These are phyloP conservation scores for Sebastes baramenuke DNA, from an alignment of 2,797 vertebrate genomes.

Conservation along the genomic window DNA sequence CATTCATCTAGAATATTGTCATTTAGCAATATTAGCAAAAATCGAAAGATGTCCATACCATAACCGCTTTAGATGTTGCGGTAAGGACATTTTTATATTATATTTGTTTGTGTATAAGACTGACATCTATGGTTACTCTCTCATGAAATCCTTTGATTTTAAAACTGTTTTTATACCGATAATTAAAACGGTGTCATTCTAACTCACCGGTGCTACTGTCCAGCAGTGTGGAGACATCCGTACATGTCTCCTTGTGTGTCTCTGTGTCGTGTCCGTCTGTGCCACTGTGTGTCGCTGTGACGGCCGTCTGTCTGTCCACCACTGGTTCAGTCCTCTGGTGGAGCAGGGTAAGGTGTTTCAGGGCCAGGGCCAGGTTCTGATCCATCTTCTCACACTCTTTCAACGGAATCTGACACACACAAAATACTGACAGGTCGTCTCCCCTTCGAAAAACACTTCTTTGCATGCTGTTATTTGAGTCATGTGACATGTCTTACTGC, in stretches of 20 bases:
- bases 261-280: background rate
- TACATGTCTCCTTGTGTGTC: background rate
- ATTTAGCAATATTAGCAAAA: too few relatives aligned
- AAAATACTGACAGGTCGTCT: background rate
- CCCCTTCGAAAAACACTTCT: background rate
- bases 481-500: background rate
- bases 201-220: slow-evolving; percentile 8
- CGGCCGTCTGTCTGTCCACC: background rate
- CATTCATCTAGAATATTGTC: too few relatives aligned
- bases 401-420: slow-evolving; percentile 66
- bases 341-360: slow-evolving; percentile 84
- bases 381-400: slow-evolving; percentile 85
- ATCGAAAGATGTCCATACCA: too few relatives aligned
- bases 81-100: too few relatives aligned
- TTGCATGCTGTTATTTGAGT: background rate
- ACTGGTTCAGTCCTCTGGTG: slow-evolving; percentile 15
- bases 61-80: too few relatives aligned
- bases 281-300: background rate
- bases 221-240: background rate
- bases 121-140: too few relatives aligned
- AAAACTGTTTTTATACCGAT: too few relatives aligned
- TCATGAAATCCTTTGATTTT: too few relatives aligned
- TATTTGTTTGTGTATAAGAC: too few relatives aligned
- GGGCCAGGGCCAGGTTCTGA: slow-evolving; percentile 85
- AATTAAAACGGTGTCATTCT: too few relatives aligned